Conservation (phyloP, 2,797 vertebrate genomes). For the Anabacerthia variegaticeps region DNA sequence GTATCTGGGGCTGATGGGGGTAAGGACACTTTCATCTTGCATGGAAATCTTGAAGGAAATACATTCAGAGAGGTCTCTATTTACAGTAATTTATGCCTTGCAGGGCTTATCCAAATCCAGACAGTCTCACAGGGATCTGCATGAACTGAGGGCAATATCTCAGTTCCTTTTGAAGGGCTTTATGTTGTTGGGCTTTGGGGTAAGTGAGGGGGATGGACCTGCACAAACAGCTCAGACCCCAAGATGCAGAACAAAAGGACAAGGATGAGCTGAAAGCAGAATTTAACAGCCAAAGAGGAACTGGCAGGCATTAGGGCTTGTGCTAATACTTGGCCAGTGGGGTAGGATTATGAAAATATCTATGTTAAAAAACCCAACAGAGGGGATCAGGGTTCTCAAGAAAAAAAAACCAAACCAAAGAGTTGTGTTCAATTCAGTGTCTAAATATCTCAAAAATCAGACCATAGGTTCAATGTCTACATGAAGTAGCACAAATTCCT, state of each 20-base stretch:
- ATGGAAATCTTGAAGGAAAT: background rate
- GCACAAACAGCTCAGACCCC: background rate
- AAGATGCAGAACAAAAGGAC: background rate
- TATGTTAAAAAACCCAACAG: background rate
- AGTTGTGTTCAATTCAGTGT: background rate
- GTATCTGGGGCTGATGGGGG: fast-evolving
- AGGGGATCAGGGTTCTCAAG: background rate
- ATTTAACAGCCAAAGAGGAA: background rate
- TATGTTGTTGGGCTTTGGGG: background rate
- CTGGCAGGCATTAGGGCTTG: background rate
- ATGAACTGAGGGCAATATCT: background rate
- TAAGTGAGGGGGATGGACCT: background rate
- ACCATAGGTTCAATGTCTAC: background rate
- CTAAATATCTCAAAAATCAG: background rate
- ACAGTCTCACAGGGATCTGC: background rate
- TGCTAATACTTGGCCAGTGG: background rate
- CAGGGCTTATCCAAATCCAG: background rate
- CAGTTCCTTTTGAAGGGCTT: background rate
- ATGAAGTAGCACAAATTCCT: background rate
- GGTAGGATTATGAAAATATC: background rate
- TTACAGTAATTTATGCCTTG: background rate
- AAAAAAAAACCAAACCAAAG: background rate
- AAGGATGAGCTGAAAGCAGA: background rate
- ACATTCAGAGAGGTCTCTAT: background rate
- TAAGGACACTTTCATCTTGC: background rate